Base-by-base conservation (phyloP, 2,113 vertebrate species). In the Platichthys stellatus region DNA sequence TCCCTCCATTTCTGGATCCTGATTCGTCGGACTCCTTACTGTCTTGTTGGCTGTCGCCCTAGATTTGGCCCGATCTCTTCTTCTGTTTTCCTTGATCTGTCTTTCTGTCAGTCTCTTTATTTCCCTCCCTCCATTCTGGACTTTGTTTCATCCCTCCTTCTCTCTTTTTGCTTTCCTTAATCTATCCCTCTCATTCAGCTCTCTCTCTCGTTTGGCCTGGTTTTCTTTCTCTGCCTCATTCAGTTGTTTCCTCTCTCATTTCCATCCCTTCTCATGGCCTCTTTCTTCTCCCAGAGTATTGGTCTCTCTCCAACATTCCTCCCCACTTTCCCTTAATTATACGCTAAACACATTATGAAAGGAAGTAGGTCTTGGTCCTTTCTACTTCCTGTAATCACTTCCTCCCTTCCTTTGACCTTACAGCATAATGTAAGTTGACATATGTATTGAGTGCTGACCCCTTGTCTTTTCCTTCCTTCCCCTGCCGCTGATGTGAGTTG, bases 11-110 rank as follows among this genome's bases (percentile, higher is more conserved):
- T 84, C 78, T 71, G 74, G 24, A 51, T 73, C 31, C 35, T 51
- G 69, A 86, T 86, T 80, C 3, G 24, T 63, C 10, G 67, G 72
- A 73, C 85, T 78, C 69, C 79, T 82, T 80, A 80, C 70, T 61
- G 45, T 74, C 77, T 77, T 18, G 47, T 85, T 58, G 43, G 73
- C 65, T 69, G 68, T 82, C 81, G 77, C 51, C 63, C 47, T 78
- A 58, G 51, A 75, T 86, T 80, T 68, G 31, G 26, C 66, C 62
- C 75, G 38, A 74, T 71, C 58, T 58, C 51, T 63, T 74, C 64
- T 21, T 78, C 60, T 56, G 70, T 72, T 88, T 79, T 72, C 71
- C 75, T 76, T 76, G 10, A 78, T 85, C 71, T 69, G 61, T 69
- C 67, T 87, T 57, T 67, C 57, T 47, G 75, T 67, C 78, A 49